These are phyloP conservation scores for Apaloderma vittatum DNA, from an alignment of 2,113 vertebrate genomes.

Conservation along the genomic window DNA sequence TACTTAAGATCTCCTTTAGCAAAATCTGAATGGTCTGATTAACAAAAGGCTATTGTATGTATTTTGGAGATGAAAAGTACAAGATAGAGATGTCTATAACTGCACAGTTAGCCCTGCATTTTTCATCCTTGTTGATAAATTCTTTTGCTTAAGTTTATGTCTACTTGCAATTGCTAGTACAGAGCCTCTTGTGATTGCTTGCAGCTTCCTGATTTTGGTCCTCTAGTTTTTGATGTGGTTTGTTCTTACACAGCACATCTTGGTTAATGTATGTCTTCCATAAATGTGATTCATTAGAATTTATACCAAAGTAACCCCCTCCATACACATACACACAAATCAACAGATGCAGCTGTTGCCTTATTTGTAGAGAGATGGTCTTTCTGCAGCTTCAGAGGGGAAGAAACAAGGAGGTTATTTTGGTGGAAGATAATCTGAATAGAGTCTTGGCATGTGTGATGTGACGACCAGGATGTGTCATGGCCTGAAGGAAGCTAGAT, in stretches of 20 bases:
- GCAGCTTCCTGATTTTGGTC: neutral
- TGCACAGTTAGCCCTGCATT: neutral
- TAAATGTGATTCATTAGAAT: neutral
- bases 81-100: neutral
- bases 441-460: neutral
- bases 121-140: neutral
- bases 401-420: neutral
- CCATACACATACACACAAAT: neutral
- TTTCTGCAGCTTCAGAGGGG: neutral
- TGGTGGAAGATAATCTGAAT: neutral
- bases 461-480: neutral
- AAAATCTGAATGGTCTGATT: neutral
- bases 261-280: neutral
- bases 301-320: neutral
- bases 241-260: neutral
- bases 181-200: neutral
- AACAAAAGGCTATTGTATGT: neutral
- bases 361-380: neutral
- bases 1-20: neutral
- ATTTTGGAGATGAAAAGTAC: neutral
- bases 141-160: neutral
- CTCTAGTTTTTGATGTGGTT: neutral
- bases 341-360: neutral
- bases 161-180: neutral
- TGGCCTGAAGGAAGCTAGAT: neutral